These are phyloP conservation scores for Ceramica pisi DNA, from an alignment of 2,888 invertebrate species.

Conservation along the genomic window DNA sequence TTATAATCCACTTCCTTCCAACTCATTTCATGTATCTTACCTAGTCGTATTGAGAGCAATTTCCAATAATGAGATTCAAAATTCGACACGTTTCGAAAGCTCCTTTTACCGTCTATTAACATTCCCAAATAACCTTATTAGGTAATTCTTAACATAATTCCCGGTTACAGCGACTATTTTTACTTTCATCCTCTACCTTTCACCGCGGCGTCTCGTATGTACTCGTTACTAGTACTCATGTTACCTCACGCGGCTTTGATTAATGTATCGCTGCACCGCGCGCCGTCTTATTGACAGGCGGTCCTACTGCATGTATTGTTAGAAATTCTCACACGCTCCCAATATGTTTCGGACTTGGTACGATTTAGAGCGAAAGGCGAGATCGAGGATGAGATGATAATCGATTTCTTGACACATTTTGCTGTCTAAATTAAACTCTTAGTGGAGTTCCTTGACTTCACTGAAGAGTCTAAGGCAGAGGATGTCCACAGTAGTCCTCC, in stretches of 20 bases:
- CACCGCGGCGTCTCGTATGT: slow-evolving; percentile 45
- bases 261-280: slow-evolving; percentile 63
- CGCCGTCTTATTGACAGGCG: slow-evolving; percentile 65
- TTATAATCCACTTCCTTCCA: not conserved
- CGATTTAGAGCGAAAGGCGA: slow-evolving; percentile 1
- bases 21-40: not conserved
- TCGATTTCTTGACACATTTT: no score
- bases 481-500: no score
- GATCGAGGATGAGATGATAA: not conserved
- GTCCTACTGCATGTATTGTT: slow-evolving; percentile 67
- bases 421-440: not conserved
- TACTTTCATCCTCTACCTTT: slow-evolving; percentile 52
- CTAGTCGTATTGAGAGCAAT: not conserved
- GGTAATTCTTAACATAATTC: slow-evolving; percentile 12
- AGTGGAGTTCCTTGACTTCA: no score
- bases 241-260: slow-evolving; percentile 63
- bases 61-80: not conserved
- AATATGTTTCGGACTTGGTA: slow-evolving; percentile 39
- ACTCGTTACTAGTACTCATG: slow-evolving; percentile 29
- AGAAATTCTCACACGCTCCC: slow-evolving; percentile 66
- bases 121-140: not conserved
- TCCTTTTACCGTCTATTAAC: not conserved
- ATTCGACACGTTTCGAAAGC: not conserved
- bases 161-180: slow-evolving; percentile 13
- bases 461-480: no score